A percentile compares a stretch with the other conserved stretches of the same genome.
These are phyloP conservation scores for Aulostomus chinensis DNA, from an alignment of 2,797 vertebrate species.

Conservation along the genomic window DNA sequence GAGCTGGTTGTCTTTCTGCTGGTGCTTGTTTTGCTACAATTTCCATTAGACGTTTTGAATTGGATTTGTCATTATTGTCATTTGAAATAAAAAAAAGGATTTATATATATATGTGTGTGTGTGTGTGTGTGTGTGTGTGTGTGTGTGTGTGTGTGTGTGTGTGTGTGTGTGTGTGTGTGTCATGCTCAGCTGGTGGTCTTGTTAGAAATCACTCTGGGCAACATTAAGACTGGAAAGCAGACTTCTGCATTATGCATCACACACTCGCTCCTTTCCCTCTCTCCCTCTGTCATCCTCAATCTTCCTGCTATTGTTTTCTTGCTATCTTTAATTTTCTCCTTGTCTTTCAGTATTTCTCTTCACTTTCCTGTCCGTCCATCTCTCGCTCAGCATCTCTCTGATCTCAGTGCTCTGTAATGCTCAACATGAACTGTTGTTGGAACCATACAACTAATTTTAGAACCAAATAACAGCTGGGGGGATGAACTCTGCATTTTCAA, in stretches of 20 bases:
- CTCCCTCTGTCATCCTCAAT: neutral
- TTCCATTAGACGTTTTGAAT: too few relatives aligned
- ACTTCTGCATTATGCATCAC: slow-evolving; percentile 55
- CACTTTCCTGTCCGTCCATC: neutral
- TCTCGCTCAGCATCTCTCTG: neutral
- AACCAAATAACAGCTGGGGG: slow-evolving; percentile 32
- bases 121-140: too few relatives aligned
- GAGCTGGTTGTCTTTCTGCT: too few relatives aligned
- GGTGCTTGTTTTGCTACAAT: too few relatives aligned
- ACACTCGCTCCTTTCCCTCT: neutral
- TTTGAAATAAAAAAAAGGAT: too few relatives aligned
- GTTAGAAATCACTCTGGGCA: slow-evolving; percentile 34
- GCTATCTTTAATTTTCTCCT: neutral
- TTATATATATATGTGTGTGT: too few relatives aligned
- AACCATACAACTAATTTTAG: slow-evolving; percentile 38
- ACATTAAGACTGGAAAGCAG: slow-evolving; percentile 42
- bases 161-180: slow-evolving; percentile 7
- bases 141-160: too few relatives aligned
- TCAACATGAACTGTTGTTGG: slow-evolving; percentile 33
- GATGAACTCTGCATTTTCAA: slow-evolving; percentile 25
- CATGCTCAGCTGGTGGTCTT: slow-evolving; percentile 36
- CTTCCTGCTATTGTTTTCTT: neutral
- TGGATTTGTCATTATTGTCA: too few relatives aligned
- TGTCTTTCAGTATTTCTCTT: neutral
- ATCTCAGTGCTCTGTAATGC: slow-evolving; percentile 8